Base-by-base conservation (phyloP, 2,113 vertebrate species). In the Ranitomeya variabilis region DNA sequence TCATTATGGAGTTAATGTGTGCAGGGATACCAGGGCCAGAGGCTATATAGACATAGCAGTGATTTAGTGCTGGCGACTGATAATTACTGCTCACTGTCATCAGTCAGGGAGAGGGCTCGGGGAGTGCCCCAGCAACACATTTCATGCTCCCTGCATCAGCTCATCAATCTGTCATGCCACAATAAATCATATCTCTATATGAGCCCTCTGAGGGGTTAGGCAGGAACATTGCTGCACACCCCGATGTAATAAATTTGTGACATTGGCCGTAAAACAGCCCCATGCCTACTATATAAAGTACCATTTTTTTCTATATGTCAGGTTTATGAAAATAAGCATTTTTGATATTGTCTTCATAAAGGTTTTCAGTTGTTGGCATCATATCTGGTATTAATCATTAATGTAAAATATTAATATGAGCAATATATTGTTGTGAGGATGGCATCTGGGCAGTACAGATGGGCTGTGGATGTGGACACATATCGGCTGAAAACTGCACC, bases 111-210 rank as follows among this genome's bases (percentile, higher is more conserved):
- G 76, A 81, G 1, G 0, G 31, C 31, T 83, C 83, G 87, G 0
- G 87, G 76, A 71, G 76, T 87, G 89, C 89, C 89, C 86, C 71
- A 88, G 87, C 76, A 52, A 82, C 82, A 8, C 54, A 0, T 80
- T 90, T 71, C 77, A 74, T 64, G 89, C 90, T 93, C 89, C n/a
- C 0, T n/a, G 19, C 80, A 90, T 87, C 71, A 83, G 91, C 85
- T 91, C 91, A 45, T 96, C 94, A 95, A 95, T 95, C 93, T 94
- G 90, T 86, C 90, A 92, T 81, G 84, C 6, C 0, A 84, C 7
- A 6, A 92, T 96, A 95, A 95, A 96, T 95, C 94, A 93, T 78
- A 0, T 62, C 31, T 78, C 31, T 0, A 3, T 90, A 85, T 57
- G 78, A 88, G 78, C 89, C 57, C 74, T 60, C 14, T 77, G 51